phyloP scores from a whole-genome alignment of 2,113 vertebrate genomes.

The Scatophagus argus region DNA sequence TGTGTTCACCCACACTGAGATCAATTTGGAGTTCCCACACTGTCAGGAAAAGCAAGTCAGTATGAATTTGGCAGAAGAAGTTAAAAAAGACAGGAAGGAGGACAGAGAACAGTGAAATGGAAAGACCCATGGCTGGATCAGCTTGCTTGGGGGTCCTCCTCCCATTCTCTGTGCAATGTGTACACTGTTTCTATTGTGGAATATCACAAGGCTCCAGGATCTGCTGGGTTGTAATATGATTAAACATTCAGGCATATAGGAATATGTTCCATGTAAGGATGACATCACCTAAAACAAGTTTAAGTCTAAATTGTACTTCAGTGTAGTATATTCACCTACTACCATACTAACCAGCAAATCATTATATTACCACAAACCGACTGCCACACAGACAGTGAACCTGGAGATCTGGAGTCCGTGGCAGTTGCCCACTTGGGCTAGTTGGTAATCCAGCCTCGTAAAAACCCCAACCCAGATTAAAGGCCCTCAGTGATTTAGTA shows the following conservation, averaged over 20 bases:
- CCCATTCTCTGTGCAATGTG: background rate
- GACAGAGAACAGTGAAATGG: background rate
- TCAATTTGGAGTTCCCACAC: background rate
- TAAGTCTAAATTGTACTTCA: background rate
- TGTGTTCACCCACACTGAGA: constrained; percentile 8
- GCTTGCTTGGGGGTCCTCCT: background rate
- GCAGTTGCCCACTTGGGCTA: background rate
- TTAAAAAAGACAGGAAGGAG: background rate
- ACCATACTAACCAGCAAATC: background rate
- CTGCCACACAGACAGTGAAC: background rate
- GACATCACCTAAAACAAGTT: constrained; percentile 8
- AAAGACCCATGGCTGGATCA: background rate
- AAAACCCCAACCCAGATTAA: background rate
- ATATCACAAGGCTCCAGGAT: background rate
- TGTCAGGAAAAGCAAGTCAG: constrained; percentile 2
- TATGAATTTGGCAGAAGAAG: background rate
- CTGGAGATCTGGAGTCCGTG: background rate
- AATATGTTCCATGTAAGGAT: background rate
- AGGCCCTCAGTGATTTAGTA: background rate
- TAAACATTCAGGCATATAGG: background rate
- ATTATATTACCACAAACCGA: background rate
- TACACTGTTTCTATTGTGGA: background rate
- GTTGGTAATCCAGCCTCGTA: background rate
- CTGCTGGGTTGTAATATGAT: background rate
- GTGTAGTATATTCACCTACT: background rate